These are phyloP conservation scores for Pterophyllum scalare DNA, from an alignment of 2,113 vertebrate genomes.

Conservation along the genomic window DNA sequence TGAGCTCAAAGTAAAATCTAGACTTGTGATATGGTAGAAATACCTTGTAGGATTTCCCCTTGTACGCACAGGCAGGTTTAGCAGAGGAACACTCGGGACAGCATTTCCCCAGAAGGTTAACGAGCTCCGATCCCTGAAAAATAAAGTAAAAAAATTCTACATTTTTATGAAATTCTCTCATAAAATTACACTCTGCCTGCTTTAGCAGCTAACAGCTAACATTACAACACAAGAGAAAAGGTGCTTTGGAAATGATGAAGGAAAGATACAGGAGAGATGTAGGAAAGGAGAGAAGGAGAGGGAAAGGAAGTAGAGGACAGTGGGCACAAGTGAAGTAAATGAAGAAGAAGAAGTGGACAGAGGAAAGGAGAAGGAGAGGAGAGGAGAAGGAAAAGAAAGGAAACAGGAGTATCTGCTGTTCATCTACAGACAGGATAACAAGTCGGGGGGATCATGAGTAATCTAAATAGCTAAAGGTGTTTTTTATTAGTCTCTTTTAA, in stretches of 20 bases:
- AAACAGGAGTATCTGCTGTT: background rate
- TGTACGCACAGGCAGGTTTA: slow-evolving; percentile 81
- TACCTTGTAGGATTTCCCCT: slow-evolving; percentile 83
- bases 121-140: slow-evolving; percentile 86
- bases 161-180: background rate
- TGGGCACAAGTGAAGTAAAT: too few relatives aligned
- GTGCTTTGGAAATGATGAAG: background rate
- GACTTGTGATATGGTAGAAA: background rate
- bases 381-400: background rate
- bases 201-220: background rate
- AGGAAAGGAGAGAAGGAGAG: background rate
- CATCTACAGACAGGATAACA: accelerated
- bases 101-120: slow-evolving; percentile 88
- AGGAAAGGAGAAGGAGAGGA: background rate
- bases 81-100: slow-evolving; percentile 88
- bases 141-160: background rate
- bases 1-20: background rate
- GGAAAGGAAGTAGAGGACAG: background rate
- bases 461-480: accelerated
- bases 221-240: background rate
- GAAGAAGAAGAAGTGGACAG: background rate
- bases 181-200: too few relatives aligned
- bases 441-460: background rate
- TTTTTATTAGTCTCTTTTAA: too few relatives aligned
- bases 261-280: background rate